Evolutionary conservation across 2,113 vertebrate genomes (phyloP).

Genomic region (Cettia cetti): DNA sequence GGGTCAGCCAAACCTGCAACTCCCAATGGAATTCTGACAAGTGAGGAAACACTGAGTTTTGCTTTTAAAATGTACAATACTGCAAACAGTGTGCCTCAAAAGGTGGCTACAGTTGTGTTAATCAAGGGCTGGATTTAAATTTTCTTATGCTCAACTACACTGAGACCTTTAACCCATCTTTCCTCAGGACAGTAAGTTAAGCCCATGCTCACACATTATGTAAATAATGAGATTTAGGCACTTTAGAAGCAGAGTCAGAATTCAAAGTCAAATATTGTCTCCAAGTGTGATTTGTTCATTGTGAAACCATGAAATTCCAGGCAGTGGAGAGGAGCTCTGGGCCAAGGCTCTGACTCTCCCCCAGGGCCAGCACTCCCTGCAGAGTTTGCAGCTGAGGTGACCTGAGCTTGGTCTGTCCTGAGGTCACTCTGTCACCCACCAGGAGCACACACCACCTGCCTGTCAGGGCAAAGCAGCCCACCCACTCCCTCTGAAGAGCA

Average conservation of each 20-base stretch:
- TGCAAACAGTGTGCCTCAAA: not conserved
- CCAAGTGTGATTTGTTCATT: not conserved
- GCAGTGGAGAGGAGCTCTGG: not conserved
- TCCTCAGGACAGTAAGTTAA: not conserved
- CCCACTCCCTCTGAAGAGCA: not conserved
- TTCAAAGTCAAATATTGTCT: not conserved
- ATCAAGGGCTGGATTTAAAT: not conserved
- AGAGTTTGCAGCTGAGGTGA: rapidly evolving
- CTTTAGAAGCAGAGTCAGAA: not conserved
- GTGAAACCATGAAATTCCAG: not conserved
- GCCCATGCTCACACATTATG: not conserved
- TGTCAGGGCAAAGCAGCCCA: not conserved
- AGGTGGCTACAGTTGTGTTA: not conserved
- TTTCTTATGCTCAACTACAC: not conserved
- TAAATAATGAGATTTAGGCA: not conserved
- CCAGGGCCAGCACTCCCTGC: not conserved
- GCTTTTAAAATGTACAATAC: not conserved
- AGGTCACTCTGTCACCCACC: not conserved
- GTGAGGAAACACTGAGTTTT: not conserved
- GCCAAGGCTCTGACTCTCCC: not conserved
- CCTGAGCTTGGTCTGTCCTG: too few relatives aligned
- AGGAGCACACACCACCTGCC: rapidly evolving
- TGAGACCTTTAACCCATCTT: not conserved
- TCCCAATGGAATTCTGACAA: not conserved
- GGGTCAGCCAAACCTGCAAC: not conserved